phyloP scores from a whole-genome alignment of 2,888 invertebrate species.

The Helicoverpa assulta region DNA sequence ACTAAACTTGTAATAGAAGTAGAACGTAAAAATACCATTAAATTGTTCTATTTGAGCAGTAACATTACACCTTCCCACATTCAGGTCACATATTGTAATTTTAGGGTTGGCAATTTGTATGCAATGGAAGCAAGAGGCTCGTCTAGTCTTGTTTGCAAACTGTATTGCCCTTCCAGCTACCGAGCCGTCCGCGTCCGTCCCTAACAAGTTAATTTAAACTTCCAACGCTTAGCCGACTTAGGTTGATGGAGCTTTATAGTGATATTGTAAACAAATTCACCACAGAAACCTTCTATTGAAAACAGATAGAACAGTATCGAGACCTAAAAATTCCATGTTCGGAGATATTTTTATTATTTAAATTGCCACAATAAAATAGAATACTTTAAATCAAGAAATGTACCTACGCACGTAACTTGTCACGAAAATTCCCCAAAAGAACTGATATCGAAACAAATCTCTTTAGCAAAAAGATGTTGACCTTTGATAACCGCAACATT shows the following conservation, averaged over 20 bases:
- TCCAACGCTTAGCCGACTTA: slow-evolving; percentile 81
- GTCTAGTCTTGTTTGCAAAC: slow-evolving; percentile 77
- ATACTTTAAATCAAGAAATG: no score
- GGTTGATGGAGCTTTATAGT: slow-evolving; percentile 77
- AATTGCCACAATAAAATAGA: no score
- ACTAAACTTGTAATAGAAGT: no score
- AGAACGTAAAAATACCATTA: neutral
- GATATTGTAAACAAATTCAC: slow-evolving; percentile 72
- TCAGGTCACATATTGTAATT: slow-evolving; percentile 73
- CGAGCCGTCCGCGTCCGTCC: slow-evolving; percentile 60
- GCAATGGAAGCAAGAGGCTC: slow-evolving; percentile 69
- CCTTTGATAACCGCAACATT: slow-evolving; percentile 54
- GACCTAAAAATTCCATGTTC: no score
- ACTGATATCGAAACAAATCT: neutral
- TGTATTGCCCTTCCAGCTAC: slow-evolving; percentile 69
- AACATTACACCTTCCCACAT: slow-evolving; percentile 57
- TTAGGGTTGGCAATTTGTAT: slow-evolving; percentile 79
- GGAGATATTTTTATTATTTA: no score
- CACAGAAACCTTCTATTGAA: slow-evolving; percentile 19
- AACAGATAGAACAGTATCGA: neutral
- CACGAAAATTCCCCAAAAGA: no score
- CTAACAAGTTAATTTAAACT: slow-evolving; percentile 87
- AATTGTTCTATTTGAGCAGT: slow-evolving; percentile 19
- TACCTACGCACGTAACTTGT: no score
- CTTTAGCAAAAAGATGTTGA: neutral